Conservation (phyloP, 2,113 vertebrate genomes). For the Piaya cayana region DNA sequence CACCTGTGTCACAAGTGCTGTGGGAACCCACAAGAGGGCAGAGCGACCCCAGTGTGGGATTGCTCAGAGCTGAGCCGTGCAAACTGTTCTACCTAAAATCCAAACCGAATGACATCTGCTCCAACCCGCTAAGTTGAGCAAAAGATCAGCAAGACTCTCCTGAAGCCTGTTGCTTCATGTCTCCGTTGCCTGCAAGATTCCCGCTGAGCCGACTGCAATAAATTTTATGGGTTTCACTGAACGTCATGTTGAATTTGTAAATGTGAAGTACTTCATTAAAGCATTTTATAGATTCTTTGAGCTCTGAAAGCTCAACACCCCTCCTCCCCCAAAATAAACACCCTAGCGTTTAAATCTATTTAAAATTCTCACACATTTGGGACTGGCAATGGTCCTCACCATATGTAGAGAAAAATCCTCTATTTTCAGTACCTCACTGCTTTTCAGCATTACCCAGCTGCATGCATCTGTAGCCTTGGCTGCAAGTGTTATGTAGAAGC, state of each 20-base stretch:
- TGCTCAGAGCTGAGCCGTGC: neutral
- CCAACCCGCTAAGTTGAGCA: neutral
- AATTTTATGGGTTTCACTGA: neutral
- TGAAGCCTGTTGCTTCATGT: neutral
- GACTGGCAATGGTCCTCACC: neutral
- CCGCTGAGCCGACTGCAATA: neutral
- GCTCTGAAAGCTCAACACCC: neutral
- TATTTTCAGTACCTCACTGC: neutral
- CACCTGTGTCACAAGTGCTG: neutral
- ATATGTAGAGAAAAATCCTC: neutral
- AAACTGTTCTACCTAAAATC: neutral
- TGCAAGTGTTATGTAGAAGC: neutral
- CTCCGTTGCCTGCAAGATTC: neutral
- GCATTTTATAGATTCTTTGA: neutral
- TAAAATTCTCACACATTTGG: neutral
- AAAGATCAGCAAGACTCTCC: neutral
- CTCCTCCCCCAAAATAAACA: neutral
- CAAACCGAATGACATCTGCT: neutral
- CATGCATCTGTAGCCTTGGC: neutral
- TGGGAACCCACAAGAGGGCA: slow-evolving; percentile 73
- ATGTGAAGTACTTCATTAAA: neutral
- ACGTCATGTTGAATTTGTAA: neutral
- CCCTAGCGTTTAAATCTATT: neutral
- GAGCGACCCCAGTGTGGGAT: neutral
- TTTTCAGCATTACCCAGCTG: neutral